phyloP scores from a whole-genome alignment of 2,797 vertebrate genomes.

The Pitangus sulphuratus region DNA sequence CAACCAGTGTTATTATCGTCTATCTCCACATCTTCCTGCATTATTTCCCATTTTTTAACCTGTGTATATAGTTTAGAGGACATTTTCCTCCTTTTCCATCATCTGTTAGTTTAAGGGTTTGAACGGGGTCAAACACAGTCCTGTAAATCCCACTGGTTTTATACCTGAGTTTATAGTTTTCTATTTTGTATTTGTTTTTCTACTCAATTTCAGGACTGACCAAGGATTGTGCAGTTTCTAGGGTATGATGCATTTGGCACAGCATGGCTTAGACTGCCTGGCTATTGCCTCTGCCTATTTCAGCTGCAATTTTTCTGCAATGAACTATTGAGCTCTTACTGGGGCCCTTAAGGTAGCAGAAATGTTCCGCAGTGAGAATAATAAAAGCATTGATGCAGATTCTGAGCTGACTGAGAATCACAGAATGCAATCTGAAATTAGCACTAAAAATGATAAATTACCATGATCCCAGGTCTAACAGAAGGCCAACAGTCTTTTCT shows the following conservation, averaged over 20 bases:
- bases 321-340: background rate
- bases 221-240: background rate
- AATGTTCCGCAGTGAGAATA: background rate
- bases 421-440: background rate
- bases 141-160: background rate
- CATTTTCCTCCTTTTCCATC: background rate
- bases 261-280: background rate
- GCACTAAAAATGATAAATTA: background rate
- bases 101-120: background rate
- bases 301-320: background rate
- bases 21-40: background rate
- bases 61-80: background rate
- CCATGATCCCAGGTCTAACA: background rate
- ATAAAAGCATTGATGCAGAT: background rate
- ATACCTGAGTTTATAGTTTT: background rate
- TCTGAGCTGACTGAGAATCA: background rate
- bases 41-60: background rate
- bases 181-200: background rate
- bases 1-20: background rate
- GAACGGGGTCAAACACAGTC: background rate
- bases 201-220: background rate
- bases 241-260: background rate
- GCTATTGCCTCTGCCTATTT: background rate
- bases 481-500: background rate
- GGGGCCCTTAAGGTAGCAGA: background rate